Conservation (phyloP, 2,113 vertebrate genomes). For the Camarhynchus parvulus region DNA sequence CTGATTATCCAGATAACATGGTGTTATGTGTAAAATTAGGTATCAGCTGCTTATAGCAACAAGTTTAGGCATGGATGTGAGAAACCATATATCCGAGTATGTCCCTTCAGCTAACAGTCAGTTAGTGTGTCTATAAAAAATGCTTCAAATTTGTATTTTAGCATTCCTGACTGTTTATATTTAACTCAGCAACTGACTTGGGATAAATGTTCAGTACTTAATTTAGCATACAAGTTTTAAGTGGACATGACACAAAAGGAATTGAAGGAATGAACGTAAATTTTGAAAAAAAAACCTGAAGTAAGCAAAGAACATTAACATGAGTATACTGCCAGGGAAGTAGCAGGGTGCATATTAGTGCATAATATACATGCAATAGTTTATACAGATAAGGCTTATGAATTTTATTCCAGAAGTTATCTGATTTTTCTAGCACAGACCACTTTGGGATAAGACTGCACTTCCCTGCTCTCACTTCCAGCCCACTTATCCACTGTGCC, state of each 20-base stretch:
- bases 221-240: slow-evolving; percentile 35
- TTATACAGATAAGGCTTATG: background rate
- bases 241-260: slow-evolving; percentile 13
- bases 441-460: background rate
- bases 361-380: background rate
- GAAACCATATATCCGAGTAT: background rate
- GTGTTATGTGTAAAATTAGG: background rate
- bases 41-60: background rate
- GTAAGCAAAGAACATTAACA: background rate
- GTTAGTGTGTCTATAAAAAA: background rate
- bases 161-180: slow-evolving; percentile 31
- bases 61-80: background rate
- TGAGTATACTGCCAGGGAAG: background rate
- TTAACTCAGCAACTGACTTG: slow-evolving; percentile 18
- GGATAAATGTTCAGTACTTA: slow-evolving; percentile 27
- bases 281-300: background rate
- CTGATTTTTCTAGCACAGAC: background rate
- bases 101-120: background rate
- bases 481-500: background rate
- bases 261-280: slow-evolving; percentile 23
- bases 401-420: background rate
- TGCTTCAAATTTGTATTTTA: slow-evolving; percentile 4
- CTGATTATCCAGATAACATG: background rate
- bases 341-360: background rate
- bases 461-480: background rate